Percentiles rank a stretch among this genome's conserved stretches.
These are phyloP conservation scores for Corvus moneduloides DNA, from an alignment of 2,113 vertebrate genomes.

Conservation along the genomic window DNA sequence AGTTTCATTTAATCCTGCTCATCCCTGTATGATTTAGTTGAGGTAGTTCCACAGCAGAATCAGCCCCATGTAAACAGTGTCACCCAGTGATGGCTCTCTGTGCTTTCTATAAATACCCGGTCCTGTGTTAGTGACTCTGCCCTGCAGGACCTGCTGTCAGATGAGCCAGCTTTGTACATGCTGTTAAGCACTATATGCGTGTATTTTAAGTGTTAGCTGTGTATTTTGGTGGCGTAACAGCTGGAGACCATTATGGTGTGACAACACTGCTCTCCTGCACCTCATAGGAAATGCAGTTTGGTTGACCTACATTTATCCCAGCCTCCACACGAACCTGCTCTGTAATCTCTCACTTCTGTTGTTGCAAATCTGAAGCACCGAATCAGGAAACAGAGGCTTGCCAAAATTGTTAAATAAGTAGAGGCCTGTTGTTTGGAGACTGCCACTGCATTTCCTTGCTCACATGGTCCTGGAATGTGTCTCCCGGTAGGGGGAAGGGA, in stretches of 20 bases:
- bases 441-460: constrained; percentile 1
- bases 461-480: constrained; percentile 15
- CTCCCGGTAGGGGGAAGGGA: background rate
- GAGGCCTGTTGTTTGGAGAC: background rate
- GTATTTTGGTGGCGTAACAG: constrained; percentile 27
- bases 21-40: background rate
- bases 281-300: background rate
- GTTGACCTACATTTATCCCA: background rate
- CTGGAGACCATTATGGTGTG: constrained; percentile 25
- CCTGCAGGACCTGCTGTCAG: background rate
- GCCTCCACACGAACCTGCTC: background rate
- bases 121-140: background rate
- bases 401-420: background rate
- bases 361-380: background rate
- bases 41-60: background rate
- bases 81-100: background rate
- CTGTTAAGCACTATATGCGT: background rate
- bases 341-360: background rate
- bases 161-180: background rate
- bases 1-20: background rate
- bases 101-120: background rate
- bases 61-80: background rate
- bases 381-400: background rate
- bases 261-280: background rate
- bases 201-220: constrained; percentile 21